Base-by-base conservation (phyloP, 2,797 vertebrate species). In the Carapus acus region DNA sequence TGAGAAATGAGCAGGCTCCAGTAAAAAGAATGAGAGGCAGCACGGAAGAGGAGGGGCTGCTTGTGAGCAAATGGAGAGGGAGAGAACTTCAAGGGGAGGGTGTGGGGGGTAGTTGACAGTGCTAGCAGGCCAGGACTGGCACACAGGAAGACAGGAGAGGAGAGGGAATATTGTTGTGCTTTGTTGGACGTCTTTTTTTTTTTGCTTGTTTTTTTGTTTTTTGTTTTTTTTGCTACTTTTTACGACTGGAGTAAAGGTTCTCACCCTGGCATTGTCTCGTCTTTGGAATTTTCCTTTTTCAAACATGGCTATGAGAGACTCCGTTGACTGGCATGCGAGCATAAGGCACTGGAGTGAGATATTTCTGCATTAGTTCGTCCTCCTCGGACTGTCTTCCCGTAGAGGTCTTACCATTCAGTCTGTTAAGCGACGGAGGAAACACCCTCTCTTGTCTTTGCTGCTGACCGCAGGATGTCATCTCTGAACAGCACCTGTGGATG, bases 11-110 rank as follows among this genome's bases (percentile, higher is more conserved):
- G 76, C 78, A 84, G 69, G 80, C 81, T 76, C 81, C 75, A 73
- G 78, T 84, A 67, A 80, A n/a, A 70, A 73, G 84, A 78, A 81
- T 65, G 66, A 83, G 77, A 73, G 74, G 77, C 55, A 6, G 56
- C 73, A 64, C 19, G 54, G 65, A 67, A 79, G 77, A 78, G 84
- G 84, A 86, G 88, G 83, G 82, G 81, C 70, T 65, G 68, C 68
- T 65, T 39, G 44, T 41, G 52, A 86, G 74, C 83, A 57, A 86
- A 82, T 78, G 62, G 69, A 64, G 78, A 82, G 78, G 42, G 67
- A 75, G 79, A 56, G 62, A 73, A 72, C 53, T 65, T 70, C 45
- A 46, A 56, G 53, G 69, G 71, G 65, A 66, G 65, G 76, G 29
- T n/a, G n/a, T 67, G 75, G 65, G 67, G 78, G 69, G 77, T 58